A percentile compares a stretch with the other conserved stretches of the same genome.
Conservation (phyloP, 2,888 invertebrate genomes). For the Chloroclystis v-ata region DNA sequence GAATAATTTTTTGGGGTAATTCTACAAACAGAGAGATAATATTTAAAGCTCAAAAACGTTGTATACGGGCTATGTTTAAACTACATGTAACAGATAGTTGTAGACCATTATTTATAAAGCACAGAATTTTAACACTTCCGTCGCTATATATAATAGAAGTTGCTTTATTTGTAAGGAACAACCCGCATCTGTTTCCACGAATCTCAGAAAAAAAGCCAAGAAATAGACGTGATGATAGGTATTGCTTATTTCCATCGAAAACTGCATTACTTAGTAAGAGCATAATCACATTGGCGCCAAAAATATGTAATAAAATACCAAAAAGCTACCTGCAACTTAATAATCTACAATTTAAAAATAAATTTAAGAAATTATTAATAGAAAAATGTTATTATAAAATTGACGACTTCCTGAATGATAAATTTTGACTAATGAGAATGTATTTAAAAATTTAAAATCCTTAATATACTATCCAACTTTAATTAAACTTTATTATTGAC, state of each 20-base stretch:
- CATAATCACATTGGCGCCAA: neutral
- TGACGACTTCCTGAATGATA: neutral
- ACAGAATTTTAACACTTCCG: neutral
- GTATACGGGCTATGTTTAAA: neutral
- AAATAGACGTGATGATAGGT: neutral
- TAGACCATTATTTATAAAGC: neutral
- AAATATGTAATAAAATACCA: neutral
- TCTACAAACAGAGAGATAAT: neutral
- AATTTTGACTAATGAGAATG: no score
- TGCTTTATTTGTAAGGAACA: neutral
- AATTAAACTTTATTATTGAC: no score
- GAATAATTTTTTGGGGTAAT: slow-evolving; percentile 2
- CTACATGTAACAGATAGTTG: neutral
- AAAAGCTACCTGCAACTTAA: no score
- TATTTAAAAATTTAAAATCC: no score
- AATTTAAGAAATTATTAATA: no score
- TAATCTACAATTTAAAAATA: no score
- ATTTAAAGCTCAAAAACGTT: neutral
- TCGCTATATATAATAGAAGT: neutral
- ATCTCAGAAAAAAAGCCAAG: neutral
- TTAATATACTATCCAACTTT: no score
- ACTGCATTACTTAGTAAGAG: neutral
- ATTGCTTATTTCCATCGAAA: neutral
- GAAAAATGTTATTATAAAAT: slow-evolving; percentile 2
- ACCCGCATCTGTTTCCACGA: neutral